Evolutionary conservation across 2,113 vertebrate genomes (phyloP), one percentile per base, ranked within the genome.

Genomic region (Ammospiza caudacuta): DNA sequence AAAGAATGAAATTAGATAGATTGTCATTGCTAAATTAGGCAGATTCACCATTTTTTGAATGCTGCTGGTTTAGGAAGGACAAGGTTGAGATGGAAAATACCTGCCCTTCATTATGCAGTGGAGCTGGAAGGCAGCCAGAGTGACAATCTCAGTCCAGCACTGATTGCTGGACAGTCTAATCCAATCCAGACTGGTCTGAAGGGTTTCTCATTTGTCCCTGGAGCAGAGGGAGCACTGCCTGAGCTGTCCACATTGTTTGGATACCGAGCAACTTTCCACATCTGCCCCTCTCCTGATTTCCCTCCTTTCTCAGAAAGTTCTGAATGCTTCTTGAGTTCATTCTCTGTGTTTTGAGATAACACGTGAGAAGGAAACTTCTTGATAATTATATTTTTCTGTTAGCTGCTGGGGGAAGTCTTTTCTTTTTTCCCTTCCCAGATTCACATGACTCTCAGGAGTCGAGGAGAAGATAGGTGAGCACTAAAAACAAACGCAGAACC

Each of bases 401-500:
- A 83, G 55, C 81, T 89, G 64, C 76, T 81, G 64, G 62, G 62
- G 76, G 77, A 93, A 90, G 23, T 89, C 33, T 95, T 79, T 57
- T 87, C 41, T 79, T 54, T 80, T 64, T 79, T 67, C 55, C 68
- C 80, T 83, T 86, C 67, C 54, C n/a, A 49, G 66, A 51, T 93
- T 89, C 92, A 93, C 77, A 95, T 95, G 95, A 93, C 84, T 94
- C 54, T 62, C 90, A 91, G 89, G 54, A 93, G 89, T 72, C 0
- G 85, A 84, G 92, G 95, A 96, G 95, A 73, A 77, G 90, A 81
- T 95, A 95, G 94, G 94, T 95, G 81, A 91, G 83, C 90, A 80
- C 87, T 87, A 63, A 93, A 94, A 95, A 83, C 88, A 95, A 86
- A 37, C 3, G 5, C 92, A 88, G 4, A 96, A 78, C 83, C 96